phyloP scores from a whole-genome alignment of 2,113 vertebrate species.

The Embiotoca jacksoni region DNA sequence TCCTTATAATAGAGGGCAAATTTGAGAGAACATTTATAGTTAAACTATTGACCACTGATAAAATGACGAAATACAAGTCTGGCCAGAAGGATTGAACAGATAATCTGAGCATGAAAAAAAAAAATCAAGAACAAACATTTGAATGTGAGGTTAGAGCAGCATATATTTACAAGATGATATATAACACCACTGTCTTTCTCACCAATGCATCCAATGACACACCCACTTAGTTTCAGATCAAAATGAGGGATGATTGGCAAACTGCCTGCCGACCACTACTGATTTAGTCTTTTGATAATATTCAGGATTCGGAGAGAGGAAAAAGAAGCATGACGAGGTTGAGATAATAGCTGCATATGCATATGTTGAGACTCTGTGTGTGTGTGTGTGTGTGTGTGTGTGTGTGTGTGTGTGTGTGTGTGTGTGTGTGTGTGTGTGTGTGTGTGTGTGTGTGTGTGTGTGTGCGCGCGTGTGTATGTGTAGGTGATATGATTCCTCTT shows the following conservation, averaged over 20 bases:
- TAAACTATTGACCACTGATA: background rate
- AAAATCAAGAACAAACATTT: too few relatives aligned
- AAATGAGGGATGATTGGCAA: conserved; percentile 14
- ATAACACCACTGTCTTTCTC: background rate
- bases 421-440: conserved; percentile 30
- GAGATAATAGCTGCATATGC: conserved; percentile 47
- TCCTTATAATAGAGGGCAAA: background rate
- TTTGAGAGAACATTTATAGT: background rate
- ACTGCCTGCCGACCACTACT: background rate
- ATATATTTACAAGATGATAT: conserved; percentile 1
- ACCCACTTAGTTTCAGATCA: background rate
- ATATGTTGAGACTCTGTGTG: conserved; percentile 25
- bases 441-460: conserved; percentile 35
- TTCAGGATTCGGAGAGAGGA: conserved; percentile 21
- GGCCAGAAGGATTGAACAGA: background rate
- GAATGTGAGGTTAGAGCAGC: too few relatives aligned
- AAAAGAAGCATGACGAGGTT: conserved; percentile 14
- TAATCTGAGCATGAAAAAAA: background rate
- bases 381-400: conserved; percentile 18
- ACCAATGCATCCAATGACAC: background rate
- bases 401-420: background rate
- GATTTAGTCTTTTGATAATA: conserved; percentile 35
- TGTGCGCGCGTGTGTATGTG: conserved; percentile 28
- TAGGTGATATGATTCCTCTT: conserved; percentile 68
- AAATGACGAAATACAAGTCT: background rate